phyloP scores from a whole-genome alignment of 2,888 invertebrate genomes.

The Drosophila kambysellisi region DNA sequence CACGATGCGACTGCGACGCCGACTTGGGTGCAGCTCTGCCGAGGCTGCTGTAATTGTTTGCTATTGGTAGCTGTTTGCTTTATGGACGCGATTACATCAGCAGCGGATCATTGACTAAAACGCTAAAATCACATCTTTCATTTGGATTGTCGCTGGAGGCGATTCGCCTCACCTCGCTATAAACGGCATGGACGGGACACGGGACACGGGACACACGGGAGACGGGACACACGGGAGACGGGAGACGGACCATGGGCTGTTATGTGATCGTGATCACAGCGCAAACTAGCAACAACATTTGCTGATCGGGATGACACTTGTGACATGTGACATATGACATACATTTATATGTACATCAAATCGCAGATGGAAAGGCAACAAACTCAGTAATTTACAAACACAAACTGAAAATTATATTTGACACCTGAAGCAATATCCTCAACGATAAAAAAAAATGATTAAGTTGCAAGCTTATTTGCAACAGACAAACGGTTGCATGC shows the following conservation, averaged over 20 bases:
- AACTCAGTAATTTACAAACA: not conserved
- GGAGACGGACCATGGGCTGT: constrained; percentile 22
- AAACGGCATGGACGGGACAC: constrained; percentile 39
- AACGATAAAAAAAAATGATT: not conserved
- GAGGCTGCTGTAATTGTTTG: constrained; percentile 67
- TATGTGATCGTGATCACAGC: constrained; percentile 29
- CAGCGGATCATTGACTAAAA: constrained; percentile 24
- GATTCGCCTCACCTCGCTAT: constrained; percentile 39
- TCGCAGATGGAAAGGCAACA: not conserved
- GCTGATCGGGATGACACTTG: not conserved
- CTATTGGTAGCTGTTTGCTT: constrained; percentile 62
- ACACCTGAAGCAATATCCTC: not conserved
- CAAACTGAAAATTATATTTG: not conserved
- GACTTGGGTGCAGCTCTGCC: constrained; percentile 47
- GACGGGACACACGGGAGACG: constrained; percentile 6
- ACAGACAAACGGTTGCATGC: not conserved
- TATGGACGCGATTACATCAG: constrained; percentile 74
- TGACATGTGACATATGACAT: not conserved
- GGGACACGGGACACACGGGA: constrained; percentile 3
- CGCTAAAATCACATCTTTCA: constrained; percentile 48
- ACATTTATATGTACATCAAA: not conserved
- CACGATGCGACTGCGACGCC: constrained; percentile 10
- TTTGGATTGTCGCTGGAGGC: constrained; percentile 42
- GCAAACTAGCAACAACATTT: not conserved
- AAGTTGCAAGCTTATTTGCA: not conserved